Percentiles rank a stretch among this genome's conserved stretches.
These are phyloP conservation scores for Leptarthrus brevirostris DNA, from an alignment of 2,888 invertebrate genomes.

Conservation along the genomic window DNA sequence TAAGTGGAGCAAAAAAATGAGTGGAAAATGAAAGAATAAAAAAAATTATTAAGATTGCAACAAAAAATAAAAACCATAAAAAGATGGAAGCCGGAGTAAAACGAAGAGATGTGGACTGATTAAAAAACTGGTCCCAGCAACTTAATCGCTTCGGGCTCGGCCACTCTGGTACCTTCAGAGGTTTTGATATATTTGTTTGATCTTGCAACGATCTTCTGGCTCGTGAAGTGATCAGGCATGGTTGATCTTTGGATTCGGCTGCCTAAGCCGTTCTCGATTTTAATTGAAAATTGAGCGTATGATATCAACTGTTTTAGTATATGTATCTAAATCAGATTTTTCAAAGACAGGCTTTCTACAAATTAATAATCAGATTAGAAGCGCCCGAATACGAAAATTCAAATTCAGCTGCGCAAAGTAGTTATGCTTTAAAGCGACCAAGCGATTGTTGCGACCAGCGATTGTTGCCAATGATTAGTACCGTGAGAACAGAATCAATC, in stretches of 20 bases:
- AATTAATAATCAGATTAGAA: background rate
- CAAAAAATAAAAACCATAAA: background rate
- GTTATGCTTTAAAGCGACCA: background rate
- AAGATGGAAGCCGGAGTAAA: background rate
- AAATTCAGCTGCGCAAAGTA: background rate
- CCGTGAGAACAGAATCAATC: background rate
- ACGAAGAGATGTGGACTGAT: constrained; percentile 10
- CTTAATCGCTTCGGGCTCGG: constrained; percentile 20
- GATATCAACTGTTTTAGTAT: background rate
- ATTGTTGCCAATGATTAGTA: background rate
- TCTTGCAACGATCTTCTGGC: background rate
- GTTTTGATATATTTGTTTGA: constrained; percentile 1
- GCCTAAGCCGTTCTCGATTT: background rate
- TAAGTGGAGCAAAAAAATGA: constrained; percentile 8
- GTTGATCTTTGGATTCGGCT: background rate
- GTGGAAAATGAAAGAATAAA: constrained; percentile 14
- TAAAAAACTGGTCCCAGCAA: constrained; percentile 21
- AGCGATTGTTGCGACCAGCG: too few relatives aligned
- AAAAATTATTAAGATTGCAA: background rate
- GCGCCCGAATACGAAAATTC: background rate
- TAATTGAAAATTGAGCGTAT: constrained; percentile 28
- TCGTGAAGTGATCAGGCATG: background rate
- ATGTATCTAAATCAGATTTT: too few relatives aligned
- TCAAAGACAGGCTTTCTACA: background rate
- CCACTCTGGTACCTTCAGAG: background rate